Evolutionary conservation across 2,888 invertebrate species (phyloP).

Genomic region (Diogma glabrata): DNA sequence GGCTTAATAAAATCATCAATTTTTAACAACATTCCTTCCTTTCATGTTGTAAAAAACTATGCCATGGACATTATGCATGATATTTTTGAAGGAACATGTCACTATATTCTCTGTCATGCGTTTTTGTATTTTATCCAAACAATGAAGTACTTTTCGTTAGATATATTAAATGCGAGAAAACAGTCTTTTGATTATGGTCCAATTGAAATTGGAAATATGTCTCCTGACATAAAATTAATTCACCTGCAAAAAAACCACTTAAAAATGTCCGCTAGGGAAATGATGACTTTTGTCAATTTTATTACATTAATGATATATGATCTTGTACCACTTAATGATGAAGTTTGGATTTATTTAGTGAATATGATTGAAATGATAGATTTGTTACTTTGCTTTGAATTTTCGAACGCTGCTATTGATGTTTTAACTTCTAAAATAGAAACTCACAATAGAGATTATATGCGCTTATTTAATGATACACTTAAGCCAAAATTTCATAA

Average conservation of each 20-base stretch:
- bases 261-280: slow-evolving; percentile 10
- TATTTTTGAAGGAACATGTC: slow-evolving; percentile 13
- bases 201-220: neutral
- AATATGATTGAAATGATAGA: slow-evolving; percentile 11
- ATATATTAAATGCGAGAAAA: slow-evolving; percentile 11
- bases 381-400: neutral
- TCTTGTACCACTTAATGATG: neutral
- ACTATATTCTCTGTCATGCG: slow-evolving; percentile 11
- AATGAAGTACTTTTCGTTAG: neutral
- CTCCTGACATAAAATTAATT: slow-evolving; percentile 4
- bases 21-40: neutral
- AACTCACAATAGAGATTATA: slow-evolving; percentile 8
- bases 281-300: slow-evolving; percentile 8
- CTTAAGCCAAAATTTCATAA: neutral
- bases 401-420: neutral
- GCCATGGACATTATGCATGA: slow-evolving; percentile 12
- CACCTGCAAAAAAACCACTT: slow-evolving; percentile 7
- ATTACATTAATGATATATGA: slow-evolving; percentile 9
- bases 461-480: neutral
- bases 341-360: slow-evolving; percentile 11
- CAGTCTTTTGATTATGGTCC: slow-evolving; percentile 12
- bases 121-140: neutral
- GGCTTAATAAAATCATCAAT: neutral
- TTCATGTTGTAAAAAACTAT: slow-evolving; percentile 7
- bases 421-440: too few species aligned